Conservation (phyloP, 2,113 vertebrate species). For the Mirza zaza region DNA sequence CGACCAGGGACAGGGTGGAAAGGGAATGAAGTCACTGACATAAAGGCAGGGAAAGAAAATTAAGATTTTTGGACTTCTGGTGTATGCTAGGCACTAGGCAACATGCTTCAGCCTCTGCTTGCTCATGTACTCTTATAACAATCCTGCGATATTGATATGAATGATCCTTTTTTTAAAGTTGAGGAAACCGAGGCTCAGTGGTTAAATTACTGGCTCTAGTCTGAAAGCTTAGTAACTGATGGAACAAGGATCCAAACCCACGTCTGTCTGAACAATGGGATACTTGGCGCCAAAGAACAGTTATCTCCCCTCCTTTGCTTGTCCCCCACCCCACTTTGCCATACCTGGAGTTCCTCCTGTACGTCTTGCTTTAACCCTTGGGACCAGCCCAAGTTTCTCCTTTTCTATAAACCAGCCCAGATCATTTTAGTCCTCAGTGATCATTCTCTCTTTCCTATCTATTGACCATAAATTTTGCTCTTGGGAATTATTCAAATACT, state of each 20-base stretch:
- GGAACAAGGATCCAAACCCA: not conserved
- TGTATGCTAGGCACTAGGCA: not conserved
- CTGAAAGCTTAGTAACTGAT: not conserved
- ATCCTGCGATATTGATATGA: not conserved
- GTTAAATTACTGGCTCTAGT: not conserved
- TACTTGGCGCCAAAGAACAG: not conserved
- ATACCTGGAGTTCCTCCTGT: not conserved
- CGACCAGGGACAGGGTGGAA: not conserved
- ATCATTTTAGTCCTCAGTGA: not conserved
- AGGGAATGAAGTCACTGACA: not conserved
- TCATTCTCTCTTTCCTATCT: not conserved
- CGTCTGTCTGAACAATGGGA: not conserved
- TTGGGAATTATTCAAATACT: not conserved
- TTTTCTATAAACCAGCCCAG: not conserved
- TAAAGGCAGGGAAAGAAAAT: not conserved
- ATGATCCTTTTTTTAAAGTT: not conserved
- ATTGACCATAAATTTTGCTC: not conserved
- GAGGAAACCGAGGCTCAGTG: not conserved
- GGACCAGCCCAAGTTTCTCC: not conserved
- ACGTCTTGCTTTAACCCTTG: not conserved
- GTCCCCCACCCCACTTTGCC: fast-evolving
- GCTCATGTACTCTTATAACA: not conserved
- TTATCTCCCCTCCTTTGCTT: not conserved
- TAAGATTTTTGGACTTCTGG: not conserved
- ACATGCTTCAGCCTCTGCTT: not conserved